Conservation (phyloP, 2,888 invertebrate species). For the Neocrepidodera transversa region DNA sequence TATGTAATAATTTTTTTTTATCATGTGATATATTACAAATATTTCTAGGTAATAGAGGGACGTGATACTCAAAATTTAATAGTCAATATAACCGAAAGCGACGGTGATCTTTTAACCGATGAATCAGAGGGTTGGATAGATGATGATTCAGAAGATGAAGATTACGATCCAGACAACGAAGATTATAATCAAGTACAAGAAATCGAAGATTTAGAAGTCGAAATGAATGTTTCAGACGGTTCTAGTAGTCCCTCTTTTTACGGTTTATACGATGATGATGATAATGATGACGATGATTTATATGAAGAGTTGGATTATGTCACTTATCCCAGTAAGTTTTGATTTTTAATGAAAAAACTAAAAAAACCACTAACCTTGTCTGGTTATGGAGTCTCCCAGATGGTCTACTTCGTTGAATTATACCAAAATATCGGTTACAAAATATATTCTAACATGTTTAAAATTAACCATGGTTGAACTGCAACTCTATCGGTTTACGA, state of each 20-base stretch:
- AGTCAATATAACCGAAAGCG: neutral
- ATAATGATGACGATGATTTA: constrained; percentile 31
- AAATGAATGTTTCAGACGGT: constrained; percentile 9
- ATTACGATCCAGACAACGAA: constrained; percentile 33
- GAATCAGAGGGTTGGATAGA: constrained; percentile 10
- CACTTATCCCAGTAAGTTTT: constrained; percentile 3
- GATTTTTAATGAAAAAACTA: no score
- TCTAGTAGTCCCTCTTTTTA: neutral
- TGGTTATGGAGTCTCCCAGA: no score
- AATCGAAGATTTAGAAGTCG: constrained; percentile 11
- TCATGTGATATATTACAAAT: neutral
- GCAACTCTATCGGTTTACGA: no score
- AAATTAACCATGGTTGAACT: no score
- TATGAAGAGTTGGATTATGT: constrained; percentile 39
- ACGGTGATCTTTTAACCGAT: constrained; percentile 6
- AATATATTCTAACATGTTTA: no score
- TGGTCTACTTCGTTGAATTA: no score
- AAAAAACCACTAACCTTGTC: no score
- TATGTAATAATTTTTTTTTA: constrained; percentile 13
- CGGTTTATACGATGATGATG: constrained; percentile 28
- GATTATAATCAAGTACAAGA: constrained; percentile 27
- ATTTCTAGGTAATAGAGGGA: neutral
- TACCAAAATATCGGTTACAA: no score
- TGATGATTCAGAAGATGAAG: constrained; percentile 28
- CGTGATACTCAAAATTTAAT: neutral